Base-by-base conservation (phyloP, 2,797 vertebrate species). In the Potorous gilbertii region DNA sequence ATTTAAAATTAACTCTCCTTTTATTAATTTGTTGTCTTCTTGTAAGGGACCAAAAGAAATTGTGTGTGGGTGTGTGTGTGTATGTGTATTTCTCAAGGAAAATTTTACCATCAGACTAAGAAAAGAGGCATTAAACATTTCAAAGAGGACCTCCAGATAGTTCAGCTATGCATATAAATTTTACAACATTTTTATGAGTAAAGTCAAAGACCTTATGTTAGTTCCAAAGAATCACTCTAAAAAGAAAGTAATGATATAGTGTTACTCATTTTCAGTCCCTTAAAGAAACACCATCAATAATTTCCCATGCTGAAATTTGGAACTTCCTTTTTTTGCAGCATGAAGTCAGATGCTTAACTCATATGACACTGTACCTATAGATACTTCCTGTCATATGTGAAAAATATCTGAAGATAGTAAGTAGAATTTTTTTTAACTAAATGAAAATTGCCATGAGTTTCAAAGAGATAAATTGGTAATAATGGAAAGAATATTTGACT, bases 301-400 rank as follows among this genome's bases (percentile, higher is more conserved):
- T 11, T 62, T 50, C 90, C 90, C 56, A 96, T 52, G 54, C 31
- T 74, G 4, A 93, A 95, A 95, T 54, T 92, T 81, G 87, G 92
- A 96, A 96, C 90, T 95, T 74, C 74, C n/a, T 95, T 94, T n/a
- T 90, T 94, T 96, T 90, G 96, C 90, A 90, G n/a, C n/a, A 31
- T 62, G 57, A 62, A 31, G 29, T 91, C 93, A 96, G 87, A 94
- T 14, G 92, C 12, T 91, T 95, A n/a, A 87, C n/a, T 54, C 81
- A 93, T 50, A 93, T 56, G 66, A 8, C 55, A 91, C 50, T 89
- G 56, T 57, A 90, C 93, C 62, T 95, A 56, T 40, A 95, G 92
- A 74, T 93, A 95, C 93, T 95, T 55, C 66, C 90, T 91, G 55
- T 55, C 2, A 46, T n/a, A 66, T 66, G 55, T 92, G 55, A 87